Evolutionary conservation across 2,888 invertebrate species (phyloP), one percentile per base, ranked within the genome.

Genomic region (Pollenia amentaria): DNA sequence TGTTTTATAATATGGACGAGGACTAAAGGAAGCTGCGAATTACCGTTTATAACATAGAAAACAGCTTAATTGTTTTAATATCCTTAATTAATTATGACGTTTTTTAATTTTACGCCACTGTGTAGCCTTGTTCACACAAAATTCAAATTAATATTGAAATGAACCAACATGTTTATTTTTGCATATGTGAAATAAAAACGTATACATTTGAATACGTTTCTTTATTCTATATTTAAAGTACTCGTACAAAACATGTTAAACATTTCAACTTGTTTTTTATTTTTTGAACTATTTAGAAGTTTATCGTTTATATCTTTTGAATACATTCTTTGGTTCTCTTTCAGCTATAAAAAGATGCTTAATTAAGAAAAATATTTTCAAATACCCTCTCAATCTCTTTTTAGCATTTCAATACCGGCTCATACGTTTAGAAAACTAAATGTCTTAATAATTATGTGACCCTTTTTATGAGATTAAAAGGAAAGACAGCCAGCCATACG

Each of bases 391-490:
- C 29, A 29, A 29, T 3, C 29, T 3, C 29, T 29, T 29, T 29
- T 29, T 6, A 29, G 29, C 0, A 29, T 29, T 29, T 29, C 29
- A 29, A 29, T 29, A 29, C 29, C 6, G 3, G 29, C 29, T 16
- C 29, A 46, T 29, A 40, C 7, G 18, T 9, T 40, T n/a, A 51
- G 11, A 44, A 55, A 44, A 14, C 48, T 18, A 21, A 51, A 75
- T 75, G 48, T 11, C 10, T 62, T 75, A 40, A 67, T 46, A 57
- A 78, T 65, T 55, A 57, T 67, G 46, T 57, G 44, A 48, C 57
- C 44, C 48, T 57, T 78, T 69, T 69, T n/a, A 7, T 6, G 12
- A 57, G 8, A 57, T 46, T 57, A 64, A 16, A 55, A 48, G 6
- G 16, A 29, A 46, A 12, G 16, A 44, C 21, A 38, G 40, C 10